Evolutionary conservation across 2,113 vertebrate species (phyloP).

Genomic region (Vidua macroura): DNA sequence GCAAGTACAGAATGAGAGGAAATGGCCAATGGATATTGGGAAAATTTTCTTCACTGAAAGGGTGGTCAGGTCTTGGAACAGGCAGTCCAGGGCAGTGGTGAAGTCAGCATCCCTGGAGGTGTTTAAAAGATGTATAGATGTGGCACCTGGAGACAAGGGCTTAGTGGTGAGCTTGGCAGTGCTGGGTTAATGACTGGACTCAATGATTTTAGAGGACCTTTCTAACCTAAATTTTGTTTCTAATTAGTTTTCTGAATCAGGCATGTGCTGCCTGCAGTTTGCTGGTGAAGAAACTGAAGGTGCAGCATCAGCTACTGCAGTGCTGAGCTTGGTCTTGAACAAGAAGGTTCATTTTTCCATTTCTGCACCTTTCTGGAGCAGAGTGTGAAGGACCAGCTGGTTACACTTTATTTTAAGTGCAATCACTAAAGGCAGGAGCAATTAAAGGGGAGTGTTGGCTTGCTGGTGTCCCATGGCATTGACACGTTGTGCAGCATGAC

Average conservation of each 20-base stretch:
- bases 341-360: background rate
- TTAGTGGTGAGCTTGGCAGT: background rate
- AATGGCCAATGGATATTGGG: background rate
- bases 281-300: background rate
- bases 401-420: background rate
- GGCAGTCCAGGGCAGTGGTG: background rate
- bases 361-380: background rate
- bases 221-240: background rate
- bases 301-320: background rate
- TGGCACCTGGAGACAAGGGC: background rate
- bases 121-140: background rate
- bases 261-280: background rate
- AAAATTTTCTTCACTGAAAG: background rate
- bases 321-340: background rate
- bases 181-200: background rate
- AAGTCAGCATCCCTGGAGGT: background rate
- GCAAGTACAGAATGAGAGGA: background rate
- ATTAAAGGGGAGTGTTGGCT: background rate
- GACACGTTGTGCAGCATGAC: fast-evolving
- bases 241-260: background rate
- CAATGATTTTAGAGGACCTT: background rate
- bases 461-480: background rate
- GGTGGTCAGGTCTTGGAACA: background rate
- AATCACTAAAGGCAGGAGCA: background rate
- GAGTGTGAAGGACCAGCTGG: background rate